Base-by-base conservation (phyloP, 2,797 vertebrate species). In the Distichodus sexfasciatus region DNA sequence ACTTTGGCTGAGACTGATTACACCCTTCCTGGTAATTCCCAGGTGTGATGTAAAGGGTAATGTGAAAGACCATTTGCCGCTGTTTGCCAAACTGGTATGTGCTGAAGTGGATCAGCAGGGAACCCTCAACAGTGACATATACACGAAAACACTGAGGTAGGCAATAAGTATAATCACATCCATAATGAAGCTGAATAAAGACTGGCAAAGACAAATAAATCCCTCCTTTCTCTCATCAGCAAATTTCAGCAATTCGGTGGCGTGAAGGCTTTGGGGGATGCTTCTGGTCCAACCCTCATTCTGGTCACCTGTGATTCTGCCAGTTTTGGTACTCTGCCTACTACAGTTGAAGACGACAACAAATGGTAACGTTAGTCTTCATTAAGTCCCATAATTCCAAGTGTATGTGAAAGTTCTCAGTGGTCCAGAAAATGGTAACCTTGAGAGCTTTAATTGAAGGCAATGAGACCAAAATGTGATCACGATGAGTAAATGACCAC, bases 1-100 rank as follows among this genome's bases (percentile, higher is more conserved):
- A 15, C 14, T 33, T 2, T 69, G 46, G 36, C 4, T 28, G 9
- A n/a, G 38, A n/a, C 8, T 41, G n/a, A 33, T 51, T 12, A 4
- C 0, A 8, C 2, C 3, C 3, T 19, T 29, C 1, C 59, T 5
- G 11, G 2, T 46, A 11, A 19, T 31, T 11, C 2, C 15, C 1
- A 46, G 6, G 15, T 0, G 41, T 41, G 1, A 61, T 19, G n/a
- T 60, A 23, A 4, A 2, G 11, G 33, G 66, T 2, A 4, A 4
- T 15, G 54, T 69, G 1, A 14, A 53, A 26, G 57, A 61, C 8
- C 40, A 69, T 33, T 51, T 69, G 0, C 47, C 57, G n/a, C 3
- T 53, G 17, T 5, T 60, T 50, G 8, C 1, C 17, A 23, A 61
- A 51, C 46, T 61, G 26, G 14, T 15, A 38, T 59, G 33, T 26